phyloP scores from a whole-genome alignment of 2,888 invertebrate species.

The Aleiodes alternator region DNA sequence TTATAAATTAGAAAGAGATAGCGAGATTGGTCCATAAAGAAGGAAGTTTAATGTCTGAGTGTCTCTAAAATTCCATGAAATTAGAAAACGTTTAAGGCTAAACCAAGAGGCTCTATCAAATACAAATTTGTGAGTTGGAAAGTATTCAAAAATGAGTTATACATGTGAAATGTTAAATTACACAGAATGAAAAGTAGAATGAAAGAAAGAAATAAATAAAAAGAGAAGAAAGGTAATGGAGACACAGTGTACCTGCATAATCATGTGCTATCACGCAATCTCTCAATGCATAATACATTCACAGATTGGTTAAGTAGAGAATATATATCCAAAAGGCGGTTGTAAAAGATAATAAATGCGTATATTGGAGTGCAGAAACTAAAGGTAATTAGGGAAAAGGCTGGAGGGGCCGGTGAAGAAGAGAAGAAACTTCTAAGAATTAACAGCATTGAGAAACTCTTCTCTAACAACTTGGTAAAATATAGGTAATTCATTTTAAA shows the following conservation, averaged over 20 bases:
- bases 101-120: slow-evolving; percentile 7
- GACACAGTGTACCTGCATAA: slow-evolving; percentile 60
- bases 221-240: slow-evolving; percentile 25
- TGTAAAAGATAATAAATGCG: slow-evolving; percentile 50
- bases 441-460: background rate
- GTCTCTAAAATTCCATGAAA: slow-evolving; percentile 2
- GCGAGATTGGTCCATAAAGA: background rate
- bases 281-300: slow-evolving; percentile 68
- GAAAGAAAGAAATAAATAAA: too few relatives aligned
- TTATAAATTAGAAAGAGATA: slow-evolving; percentile 10
- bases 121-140: background rate
- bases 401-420: slow-evolving; percentile 29
- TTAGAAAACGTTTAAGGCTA: slow-evolving; percentile 6
- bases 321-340: slow-evolving; percentile 40
- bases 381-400: slow-evolving; percentile 34
- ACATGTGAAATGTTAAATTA: slow-evolving; percentile 16
- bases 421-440: slow-evolving; percentile 9
- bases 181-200: too few relatives aligned
- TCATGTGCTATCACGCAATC: slow-evolving; percentile 68
- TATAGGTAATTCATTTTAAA: slow-evolving; percentile 14
- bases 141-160: slow-evolving; percentile 30
- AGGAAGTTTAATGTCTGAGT: background rate
- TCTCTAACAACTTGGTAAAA: background rate
- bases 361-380: slow-evolving; percentile 25
- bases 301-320: slow-evolving; percentile 39